A percentile compares a stretch with the other conserved stretches of the same genome.
Evolutionary conservation across 2,113 vertebrate genomes (phyloP).

Genomic region (Edolisoma coerulescens): DNA sequence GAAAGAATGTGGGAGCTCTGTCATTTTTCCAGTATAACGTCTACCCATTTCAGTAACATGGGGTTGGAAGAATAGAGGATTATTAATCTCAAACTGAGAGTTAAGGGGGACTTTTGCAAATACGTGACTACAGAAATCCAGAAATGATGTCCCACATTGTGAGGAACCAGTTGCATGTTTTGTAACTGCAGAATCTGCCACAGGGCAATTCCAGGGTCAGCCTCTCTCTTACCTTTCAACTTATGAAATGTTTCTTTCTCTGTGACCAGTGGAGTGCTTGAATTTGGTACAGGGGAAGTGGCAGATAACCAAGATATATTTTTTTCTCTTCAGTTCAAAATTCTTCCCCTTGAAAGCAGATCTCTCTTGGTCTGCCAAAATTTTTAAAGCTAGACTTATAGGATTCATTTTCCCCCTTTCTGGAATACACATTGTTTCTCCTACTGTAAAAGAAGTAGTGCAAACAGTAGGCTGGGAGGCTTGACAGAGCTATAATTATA

Average conservation of each 20-base stretch:
- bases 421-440: slow-evolving; percentile 16
- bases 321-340: neutral
- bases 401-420: neutral
- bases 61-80: neutral
- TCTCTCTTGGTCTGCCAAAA: neutral
- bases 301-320: neutral
- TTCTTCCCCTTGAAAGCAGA: slow-evolving; percentile 20
- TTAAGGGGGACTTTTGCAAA: neutral
- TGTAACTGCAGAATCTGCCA: neutral
- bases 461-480: slow-evolving; percentile 42
- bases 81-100: neutral
- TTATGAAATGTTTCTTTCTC: neutral
- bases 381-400: slow-evolving; percentile 18
- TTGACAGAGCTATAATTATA: slow-evolving; percentile 48
- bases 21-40: neutral
- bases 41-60: neutral
- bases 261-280: neutral
- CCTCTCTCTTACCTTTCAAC: neutral
- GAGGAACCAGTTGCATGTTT: neutral
- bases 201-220: neutral
- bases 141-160: neutral
- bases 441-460: slow-evolving; percentile 19
- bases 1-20: neutral
- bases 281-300: neutral
- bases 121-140: neutral